Evolutionary conservation across 2,797 vertebrate genomes (phyloP).

Genomic region (Argyrosomus regius): DNA sequence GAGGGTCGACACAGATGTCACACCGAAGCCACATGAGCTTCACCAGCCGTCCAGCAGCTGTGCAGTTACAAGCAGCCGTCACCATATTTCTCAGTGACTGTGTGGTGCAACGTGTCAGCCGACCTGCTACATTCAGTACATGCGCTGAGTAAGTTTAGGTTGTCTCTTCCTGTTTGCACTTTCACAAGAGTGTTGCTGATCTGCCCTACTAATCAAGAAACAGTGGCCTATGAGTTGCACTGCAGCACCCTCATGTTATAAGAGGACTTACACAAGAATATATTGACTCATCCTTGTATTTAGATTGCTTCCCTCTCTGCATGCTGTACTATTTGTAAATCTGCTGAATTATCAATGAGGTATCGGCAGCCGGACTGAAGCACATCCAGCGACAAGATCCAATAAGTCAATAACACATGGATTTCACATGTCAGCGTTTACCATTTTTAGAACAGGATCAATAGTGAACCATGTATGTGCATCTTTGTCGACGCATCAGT

Average conservation of each 20-base stretch:
- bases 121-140: background rate
- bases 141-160: background rate
- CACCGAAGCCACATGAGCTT: conserved; percentile 7
- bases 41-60: background rate
- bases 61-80: background rate
- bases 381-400: background rate
- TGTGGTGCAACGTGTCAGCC: conserved; percentile 1
- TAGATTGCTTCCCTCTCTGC: background rate
- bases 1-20: background rate
- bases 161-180: conserved; percentile 3
- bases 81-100: background rate
- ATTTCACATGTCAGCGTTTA: conserved; percentile 6
- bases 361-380: conserved; percentile 2
- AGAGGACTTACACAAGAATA: background rate
- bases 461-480: background rate
- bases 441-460: conserved; percentile 22
- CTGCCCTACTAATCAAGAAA: background rate
- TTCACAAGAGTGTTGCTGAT: background rate
- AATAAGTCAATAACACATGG: conserved; percentile 20
- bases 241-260: background rate
- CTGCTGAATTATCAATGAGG: conserved; percentile 46
- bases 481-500: background rate
- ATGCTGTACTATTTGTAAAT: conserved; percentile 14
- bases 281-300: background rate
- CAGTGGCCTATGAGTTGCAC: background rate